Percentiles rank a stretch among this genome's conserved stretches.
phyloP scores from a whole-genome alignment of 2,797 vertebrate genomes.

The Ceryle rudis region DNA sequence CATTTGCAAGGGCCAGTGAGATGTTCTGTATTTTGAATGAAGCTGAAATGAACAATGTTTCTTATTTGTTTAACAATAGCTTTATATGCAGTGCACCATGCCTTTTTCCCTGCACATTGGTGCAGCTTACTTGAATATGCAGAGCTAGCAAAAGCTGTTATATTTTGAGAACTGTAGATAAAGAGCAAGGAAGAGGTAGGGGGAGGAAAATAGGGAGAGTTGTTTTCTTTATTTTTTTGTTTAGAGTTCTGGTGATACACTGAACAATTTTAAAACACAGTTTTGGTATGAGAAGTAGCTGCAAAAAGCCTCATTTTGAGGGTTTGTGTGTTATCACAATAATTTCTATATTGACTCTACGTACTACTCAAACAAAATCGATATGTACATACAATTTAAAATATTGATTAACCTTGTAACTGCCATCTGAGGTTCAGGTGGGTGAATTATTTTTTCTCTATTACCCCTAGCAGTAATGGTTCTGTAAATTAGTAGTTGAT shows the following conservation, averaged over 20 bases:
- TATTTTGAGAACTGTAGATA: not conserved
- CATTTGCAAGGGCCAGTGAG: not conserved
- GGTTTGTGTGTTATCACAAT: not conserved
- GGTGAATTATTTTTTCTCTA: not conserved
- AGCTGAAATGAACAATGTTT: not conserved
- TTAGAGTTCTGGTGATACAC: not conserved
- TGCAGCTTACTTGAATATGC: not conserved
- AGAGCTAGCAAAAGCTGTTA: slow-evolving; percentile 7
- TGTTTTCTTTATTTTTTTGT: not conserved
- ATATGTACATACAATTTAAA: slow-evolving; percentile 32
- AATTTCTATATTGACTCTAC: slow-evolving; percentile 16
- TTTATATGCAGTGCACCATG: not conserved
- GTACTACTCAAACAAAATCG: not conserved
- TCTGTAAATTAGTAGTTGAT: slow-evolving; percentile 17
- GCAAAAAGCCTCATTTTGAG: not conserved
- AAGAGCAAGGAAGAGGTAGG: not conserved
- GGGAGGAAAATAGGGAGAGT: not conserved
- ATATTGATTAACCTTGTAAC: slow-evolving; percentile 56
- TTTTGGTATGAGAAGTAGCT: not conserved
- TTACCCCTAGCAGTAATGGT: not conserved
- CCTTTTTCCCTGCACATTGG: not conserved
- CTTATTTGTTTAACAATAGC: not conserved
- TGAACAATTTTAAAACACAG: not conserved
- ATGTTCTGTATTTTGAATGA: not conserved
- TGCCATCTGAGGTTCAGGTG: slow-evolving; percentile 4